A percentile compares a stretch with the other conserved stretches of the same genome.
Conservation (phyloP, 2,888 invertebrate species). For the Apotomis capreana region DNA sequence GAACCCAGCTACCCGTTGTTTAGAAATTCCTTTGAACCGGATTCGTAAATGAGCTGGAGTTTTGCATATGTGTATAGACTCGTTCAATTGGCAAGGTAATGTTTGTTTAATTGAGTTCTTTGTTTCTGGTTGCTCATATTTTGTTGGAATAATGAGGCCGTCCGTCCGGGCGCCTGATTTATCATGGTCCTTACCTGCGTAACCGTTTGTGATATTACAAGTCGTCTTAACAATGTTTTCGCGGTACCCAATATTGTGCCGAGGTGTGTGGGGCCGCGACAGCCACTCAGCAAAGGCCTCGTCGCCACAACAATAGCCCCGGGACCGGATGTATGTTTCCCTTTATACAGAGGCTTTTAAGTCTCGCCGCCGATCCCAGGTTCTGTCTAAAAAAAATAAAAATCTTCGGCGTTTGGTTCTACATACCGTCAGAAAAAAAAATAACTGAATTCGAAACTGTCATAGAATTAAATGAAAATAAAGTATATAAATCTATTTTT, state of each 20-base stretch:
- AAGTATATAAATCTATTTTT: neutral
- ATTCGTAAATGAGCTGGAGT: constrained; percentile 74
- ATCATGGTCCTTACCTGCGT: neutral
- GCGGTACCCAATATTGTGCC: neutral
- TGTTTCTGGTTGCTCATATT: constrained; percentile 48
- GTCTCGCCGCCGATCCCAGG: constrained; percentile 58
- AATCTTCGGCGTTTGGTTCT: constrained; percentile 30
- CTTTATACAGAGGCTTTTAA: constrained; percentile 69
- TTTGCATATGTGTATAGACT: constrained; percentile 66
- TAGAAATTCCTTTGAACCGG: constrained; percentile 80
- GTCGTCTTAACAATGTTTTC: constrained; percentile 6
- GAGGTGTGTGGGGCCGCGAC: constrained; percentile 38
- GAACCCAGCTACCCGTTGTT: constrained; percentile 77
- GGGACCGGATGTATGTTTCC: constrained; percentile 65
- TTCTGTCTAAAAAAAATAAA: constrained; percentile 54
- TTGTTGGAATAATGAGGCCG: constrained; percentile 43
- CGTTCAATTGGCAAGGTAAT: constrained; percentile 65
- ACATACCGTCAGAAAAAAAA: constrained; percentile 25
- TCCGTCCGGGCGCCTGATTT: constrained; percentile 10
- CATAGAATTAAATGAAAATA: neutral
- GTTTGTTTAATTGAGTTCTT: constrained; percentile 70
- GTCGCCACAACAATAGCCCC: constrained; percentile 57
- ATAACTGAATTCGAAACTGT: neutral
- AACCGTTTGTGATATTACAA: neutral
- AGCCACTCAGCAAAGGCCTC: constrained; percentile 45